Percentiles rank a stretch among this genome's conserved stretches.
Evolutionary conservation across 2,888 invertebrate species (phyloP).

Genomic region (Athalia circularis): DNA sequence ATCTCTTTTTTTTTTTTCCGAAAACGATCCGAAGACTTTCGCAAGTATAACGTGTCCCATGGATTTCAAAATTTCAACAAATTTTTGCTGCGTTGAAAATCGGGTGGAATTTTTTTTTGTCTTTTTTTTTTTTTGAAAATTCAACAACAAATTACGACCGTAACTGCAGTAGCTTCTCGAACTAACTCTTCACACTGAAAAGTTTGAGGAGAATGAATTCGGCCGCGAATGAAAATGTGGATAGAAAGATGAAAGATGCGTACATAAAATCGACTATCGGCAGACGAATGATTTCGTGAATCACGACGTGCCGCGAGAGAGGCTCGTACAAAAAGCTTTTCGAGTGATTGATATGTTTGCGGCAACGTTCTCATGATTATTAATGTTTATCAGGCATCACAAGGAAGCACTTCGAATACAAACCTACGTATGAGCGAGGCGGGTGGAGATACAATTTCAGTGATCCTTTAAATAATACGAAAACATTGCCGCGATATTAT

Average conservation of each 20-base stretch:
- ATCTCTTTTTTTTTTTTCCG: too few relatives aligned
- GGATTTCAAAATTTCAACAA: too few relatives aligned
- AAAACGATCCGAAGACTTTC: too few relatives aligned
- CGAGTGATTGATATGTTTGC: conserved; percentile 46
- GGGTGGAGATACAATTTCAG: background rate
- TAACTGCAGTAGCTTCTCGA: too few relatives aligned
- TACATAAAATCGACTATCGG: background rate
- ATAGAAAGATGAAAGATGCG: background rate
- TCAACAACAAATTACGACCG: too few relatives aligned
- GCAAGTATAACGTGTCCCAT: too few relatives aligned
- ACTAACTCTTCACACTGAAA: too few relatives aligned
- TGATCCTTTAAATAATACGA: too few relatives aligned
- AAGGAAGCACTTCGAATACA: background rate
- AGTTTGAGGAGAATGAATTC: background rate
- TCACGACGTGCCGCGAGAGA: conserved; percentile 1
- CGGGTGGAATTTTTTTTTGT: background rate
- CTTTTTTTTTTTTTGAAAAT: background rate
- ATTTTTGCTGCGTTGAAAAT: too few relatives aligned
- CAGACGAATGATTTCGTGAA: conserved; percentile 34
- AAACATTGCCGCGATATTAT: too few relatives aligned
- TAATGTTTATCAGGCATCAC: background rate
- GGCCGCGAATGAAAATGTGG: background rate
- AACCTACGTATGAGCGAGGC: background rate
- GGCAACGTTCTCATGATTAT: conserved; percentile 13
- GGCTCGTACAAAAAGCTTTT: conserved; percentile 34